Evolutionary conservation across 2,797 vertebrate species (phyloP), one percentile per base, ranked within the genome.

Genomic region (Micromesistius poutassou): DNA sequence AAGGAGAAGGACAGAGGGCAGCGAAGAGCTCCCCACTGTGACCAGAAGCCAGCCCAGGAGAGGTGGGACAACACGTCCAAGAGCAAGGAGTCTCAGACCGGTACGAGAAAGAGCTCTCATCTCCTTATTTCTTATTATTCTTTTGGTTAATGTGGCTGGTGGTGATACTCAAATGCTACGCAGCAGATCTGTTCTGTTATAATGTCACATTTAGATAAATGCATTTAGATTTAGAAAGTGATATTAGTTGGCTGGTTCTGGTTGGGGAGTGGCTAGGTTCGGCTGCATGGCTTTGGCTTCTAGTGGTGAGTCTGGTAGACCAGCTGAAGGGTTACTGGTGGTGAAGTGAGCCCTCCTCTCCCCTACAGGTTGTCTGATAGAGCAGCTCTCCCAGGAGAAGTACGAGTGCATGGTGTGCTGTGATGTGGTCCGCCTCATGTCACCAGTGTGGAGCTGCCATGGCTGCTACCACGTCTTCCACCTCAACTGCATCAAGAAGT

Each of bases 331-430:
- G 42, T 16, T 19, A 14, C 42, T 46, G 14, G 42, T 46, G 42
- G 42, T 46, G 10, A 46, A 14, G 42, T 46, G 42, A 46, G 42
- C 16, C 22, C 42, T 72, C 78, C 16, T 30, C 30, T 35, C n/a
- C 19, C 73, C 79, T 78, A 0, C 85, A 98, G 98, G 98, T 1
- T 97, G 96, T 62, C 87, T 99, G 81, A 97, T 98, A 79, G 98
- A 99, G 78, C 98, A 99, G 87, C 93, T 99, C 87, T 97, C 97
- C 0, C 95, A 95, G 82, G 97, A 99, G 93, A 98, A 98, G 87
- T 99, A 99, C 0, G 98, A 99, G 89, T 99, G 98, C 86, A 99
- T 99, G 98, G 98, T 99, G 13, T 99, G 98, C 90, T 99, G 98
- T 78, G 98, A 99, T 4, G 87, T 97, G 68, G 95, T 99, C 72